phyloP scores from a whole-genome alignment of 2,113 vertebrate genomes.

The Ginglymostoma cirratum region DNA sequence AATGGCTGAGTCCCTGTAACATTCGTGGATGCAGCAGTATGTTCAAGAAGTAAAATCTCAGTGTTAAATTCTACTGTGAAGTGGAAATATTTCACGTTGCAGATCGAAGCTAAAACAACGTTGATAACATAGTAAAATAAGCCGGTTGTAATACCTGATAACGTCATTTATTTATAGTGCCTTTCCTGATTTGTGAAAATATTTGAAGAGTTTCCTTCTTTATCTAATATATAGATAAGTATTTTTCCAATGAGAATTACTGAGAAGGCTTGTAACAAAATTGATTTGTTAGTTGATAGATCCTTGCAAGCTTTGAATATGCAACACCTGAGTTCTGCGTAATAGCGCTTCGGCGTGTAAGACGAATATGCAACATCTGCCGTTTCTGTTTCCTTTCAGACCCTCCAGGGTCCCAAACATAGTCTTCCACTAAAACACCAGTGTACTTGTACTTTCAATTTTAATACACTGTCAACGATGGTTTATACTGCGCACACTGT shows the following conservation, averaged over 20 bases:
- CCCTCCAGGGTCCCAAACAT: too few species aligned
- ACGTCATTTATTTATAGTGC: background rate
- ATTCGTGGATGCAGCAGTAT: background rate
- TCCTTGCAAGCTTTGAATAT: background rate
- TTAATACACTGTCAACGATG: background rate
- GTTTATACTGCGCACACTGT: background rate
- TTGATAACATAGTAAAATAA: background rate
- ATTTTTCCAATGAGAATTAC: background rate
- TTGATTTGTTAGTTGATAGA: background rate
- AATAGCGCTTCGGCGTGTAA: too few species aligned
- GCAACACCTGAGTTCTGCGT: too few species aligned
- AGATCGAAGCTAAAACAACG: background rate
- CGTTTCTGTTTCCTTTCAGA: too few species aligned
- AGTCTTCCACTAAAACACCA: too few species aligned
- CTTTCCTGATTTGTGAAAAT: background rate
- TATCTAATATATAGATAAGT: background rate
- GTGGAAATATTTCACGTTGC: background rate
- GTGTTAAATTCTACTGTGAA: background rate
- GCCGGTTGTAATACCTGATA: background rate
- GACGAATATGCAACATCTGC: too few species aligned
- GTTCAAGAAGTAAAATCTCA: background rate
- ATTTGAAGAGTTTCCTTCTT: background rate
- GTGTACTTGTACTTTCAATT: too few species aligned
- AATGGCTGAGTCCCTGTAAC: background rate
- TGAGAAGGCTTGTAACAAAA: background rate